Conservation (phyloP, 1,140 invertebrate genomes). For the Papilio helenus region DNA sequence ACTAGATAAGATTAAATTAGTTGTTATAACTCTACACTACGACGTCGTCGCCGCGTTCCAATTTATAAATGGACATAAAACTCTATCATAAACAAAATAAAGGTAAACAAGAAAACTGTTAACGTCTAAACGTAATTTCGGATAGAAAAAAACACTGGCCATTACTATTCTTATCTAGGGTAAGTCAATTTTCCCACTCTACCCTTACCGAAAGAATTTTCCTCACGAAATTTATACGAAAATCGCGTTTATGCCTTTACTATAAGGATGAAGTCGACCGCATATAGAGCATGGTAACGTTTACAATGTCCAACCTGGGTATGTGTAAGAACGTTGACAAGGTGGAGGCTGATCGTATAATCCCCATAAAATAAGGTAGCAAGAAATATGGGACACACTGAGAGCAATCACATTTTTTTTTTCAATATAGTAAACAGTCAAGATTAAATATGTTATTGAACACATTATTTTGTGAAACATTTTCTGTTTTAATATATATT, state of each 20-base stretch:
- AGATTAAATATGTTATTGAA: neutral
- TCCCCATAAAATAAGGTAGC: conserved; percentile 81
- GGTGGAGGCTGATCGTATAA: conserved; percentile 80
- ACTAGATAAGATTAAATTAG: conserved; percentile 9
- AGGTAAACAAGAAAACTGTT: conserved; percentile 76
- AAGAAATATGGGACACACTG: conserved; percentile 63
- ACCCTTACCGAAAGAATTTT: conserved; percentile 47
- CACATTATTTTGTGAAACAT: neutral
- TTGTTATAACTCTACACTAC: neutral
- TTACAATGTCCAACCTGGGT: conserved; percentile 75
- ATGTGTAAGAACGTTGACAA: conserved; percentile 77
- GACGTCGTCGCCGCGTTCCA: neutral
- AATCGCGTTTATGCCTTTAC: conserved; percentile 43
- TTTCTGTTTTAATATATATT: neutral
- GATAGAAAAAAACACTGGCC: conserved; percentile 71
- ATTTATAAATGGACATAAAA: conserved; percentile 45
- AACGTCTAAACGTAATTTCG: conserved; percentile 73
- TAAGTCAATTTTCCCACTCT: conserved; percentile 80
- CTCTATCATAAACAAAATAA: conserved; percentile 64
- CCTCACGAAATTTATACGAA: conserved; percentile 27
- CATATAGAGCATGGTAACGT: conserved; percentile 46
- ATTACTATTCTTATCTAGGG: conserved; percentile 79
- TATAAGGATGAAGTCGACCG: conserved; percentile 45
- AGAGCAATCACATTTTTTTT: conserved; percentile 43
- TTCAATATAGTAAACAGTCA: neutral